Evolutionary conservation across 2,797 vertebrate species (phyloP), one percentile per base, ranked within the genome.

Genomic region (Myoxocephalus aenaeus): DNA sequence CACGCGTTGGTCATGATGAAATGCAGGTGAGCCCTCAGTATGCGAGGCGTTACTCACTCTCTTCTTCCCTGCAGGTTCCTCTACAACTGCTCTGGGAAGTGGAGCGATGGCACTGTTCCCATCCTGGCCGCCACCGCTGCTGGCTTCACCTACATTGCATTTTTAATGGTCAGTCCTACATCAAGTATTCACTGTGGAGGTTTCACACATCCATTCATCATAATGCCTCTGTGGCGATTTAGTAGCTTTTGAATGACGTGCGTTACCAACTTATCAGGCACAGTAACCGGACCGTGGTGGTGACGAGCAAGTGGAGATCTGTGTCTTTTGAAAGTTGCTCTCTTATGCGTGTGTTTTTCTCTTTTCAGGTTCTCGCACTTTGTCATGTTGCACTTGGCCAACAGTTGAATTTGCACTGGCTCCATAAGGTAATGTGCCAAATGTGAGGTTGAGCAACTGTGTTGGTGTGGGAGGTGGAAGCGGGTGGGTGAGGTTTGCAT

Each of bases 31-130:
- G 20, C 36, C 29, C 29, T 78, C 48, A 25, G 12, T 62, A 38
- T 56, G 32, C 58, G 25, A 61, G 53, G n/a, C 20, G 15, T 56
- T 50, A n/a, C 48, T 50, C 48, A n/a, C 48, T n/a, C 46, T 54
- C 22, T 20, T 2, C 64, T 62, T 48, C 77, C 78, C 82, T 76
- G 44, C 95, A 99, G 98, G 98, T 97, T 97, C 92, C 95, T 99
- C 72, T 99, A 99, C 86, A 98, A 96, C 89, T 94, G 91, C 78
- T 96, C 97, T 71, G 97, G 97, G 68, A 95, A 97, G 81, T 99
- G 98, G 98, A 98, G 96, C n/a, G 98, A 99, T 84, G 97, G 97
- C 96, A 98, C 97, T 1, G 90, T 97, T 92, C 97, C 98, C 72
- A 97, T 99, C 83, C 93, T 99, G 11, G 93, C 97, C 44, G 95